phyloP scores from a whole-genome alignment of 2,113 vertebrate genomes.

The Hypomesus transpacificus region DNA sequence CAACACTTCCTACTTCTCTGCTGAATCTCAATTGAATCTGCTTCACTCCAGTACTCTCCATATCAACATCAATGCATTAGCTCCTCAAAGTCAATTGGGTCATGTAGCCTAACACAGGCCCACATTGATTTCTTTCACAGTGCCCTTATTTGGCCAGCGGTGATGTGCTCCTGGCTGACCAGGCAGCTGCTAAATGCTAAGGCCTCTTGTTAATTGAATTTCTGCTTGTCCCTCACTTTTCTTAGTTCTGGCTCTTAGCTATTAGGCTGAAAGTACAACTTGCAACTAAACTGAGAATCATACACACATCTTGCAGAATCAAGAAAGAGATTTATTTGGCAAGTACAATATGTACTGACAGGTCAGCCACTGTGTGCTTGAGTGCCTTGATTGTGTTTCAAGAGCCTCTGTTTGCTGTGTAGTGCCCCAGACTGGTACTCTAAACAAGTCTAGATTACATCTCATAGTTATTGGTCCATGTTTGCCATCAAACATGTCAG shows the following conservation, averaged over 20 bases:
- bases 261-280: conserved; percentile 55
- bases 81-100: conserved; percentile 60
- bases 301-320: not conserved
- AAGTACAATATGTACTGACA: not conserved
- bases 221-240: conserved; percentile 49
- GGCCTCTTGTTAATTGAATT: conserved; percentile 41
- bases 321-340: not conserved
- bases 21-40: conserved; percentile 66
- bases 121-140: conserved; percentile 46
- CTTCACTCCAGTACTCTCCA: conserved; percentile 54
- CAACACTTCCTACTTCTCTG: conserved; percentile 61
- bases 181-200: conserved; percentile 44
- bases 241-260: conserved; percentile 35
- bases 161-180: conserved; percentile 39
- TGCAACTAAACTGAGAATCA: conserved; percentile 25
- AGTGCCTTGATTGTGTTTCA: not conserved
- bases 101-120: conserved; percentile 36
- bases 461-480: conserved; percentile 9
- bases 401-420: not conserved
- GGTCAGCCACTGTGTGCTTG: not conserved
- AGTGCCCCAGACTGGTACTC: conserved; percentile 4
- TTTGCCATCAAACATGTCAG: conserved; percentile 7
- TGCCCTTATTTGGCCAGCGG: conserved; percentile 38
- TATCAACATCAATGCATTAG: conserved; percentile 64
- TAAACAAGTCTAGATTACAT: conserved; percentile 11